Conservation (phyloP, 2,888 invertebrate species). For the Noctua pronuba region DNA sequence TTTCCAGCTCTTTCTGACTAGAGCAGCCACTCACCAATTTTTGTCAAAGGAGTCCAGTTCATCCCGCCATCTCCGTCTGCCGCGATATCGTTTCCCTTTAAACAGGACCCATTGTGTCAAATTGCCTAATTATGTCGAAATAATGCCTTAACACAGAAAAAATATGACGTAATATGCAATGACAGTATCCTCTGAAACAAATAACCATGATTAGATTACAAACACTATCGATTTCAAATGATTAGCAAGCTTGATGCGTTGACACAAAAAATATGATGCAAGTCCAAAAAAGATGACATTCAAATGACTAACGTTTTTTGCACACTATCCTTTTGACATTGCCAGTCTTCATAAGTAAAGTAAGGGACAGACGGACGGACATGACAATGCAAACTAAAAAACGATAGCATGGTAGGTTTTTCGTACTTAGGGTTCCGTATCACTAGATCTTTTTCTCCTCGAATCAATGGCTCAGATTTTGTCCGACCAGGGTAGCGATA, state of each 20-base stretch:
- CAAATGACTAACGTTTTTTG: conserved; percentile 34
- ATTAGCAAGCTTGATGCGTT: not conserved
- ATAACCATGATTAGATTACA: conserved; percentile 28
- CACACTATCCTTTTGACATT: conserved; percentile 19
- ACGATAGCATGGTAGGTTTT: not conserved
- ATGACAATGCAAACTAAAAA: conserved; percentile 32
- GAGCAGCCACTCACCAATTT: not conserved
- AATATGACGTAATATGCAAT: conserved; percentile 2
- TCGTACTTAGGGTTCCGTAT: not conserved
- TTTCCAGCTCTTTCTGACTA: not conserved
- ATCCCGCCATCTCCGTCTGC: not conserved
- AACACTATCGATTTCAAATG: conserved; percentile 7
- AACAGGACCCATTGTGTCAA: too few relatives aligned
- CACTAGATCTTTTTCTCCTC: not conserved
- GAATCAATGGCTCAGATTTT: not conserved
- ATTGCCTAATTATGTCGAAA: conserved; percentile 17
- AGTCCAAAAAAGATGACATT: conserved; percentile 1
- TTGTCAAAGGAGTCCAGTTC: not conserved
- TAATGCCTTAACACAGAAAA: not conserved
- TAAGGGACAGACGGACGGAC: conserved; percentile 28
- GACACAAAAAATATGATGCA: conserved; percentile 26
- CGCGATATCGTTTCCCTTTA: not conserved
- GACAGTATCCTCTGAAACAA: not conserved
- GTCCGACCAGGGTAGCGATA: not conserved
- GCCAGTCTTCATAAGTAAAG: conserved; percentile 1